Base-by-base conservation (phyloP, 2,113 vertebrate species). In the Struthidea cinerea region DNA sequence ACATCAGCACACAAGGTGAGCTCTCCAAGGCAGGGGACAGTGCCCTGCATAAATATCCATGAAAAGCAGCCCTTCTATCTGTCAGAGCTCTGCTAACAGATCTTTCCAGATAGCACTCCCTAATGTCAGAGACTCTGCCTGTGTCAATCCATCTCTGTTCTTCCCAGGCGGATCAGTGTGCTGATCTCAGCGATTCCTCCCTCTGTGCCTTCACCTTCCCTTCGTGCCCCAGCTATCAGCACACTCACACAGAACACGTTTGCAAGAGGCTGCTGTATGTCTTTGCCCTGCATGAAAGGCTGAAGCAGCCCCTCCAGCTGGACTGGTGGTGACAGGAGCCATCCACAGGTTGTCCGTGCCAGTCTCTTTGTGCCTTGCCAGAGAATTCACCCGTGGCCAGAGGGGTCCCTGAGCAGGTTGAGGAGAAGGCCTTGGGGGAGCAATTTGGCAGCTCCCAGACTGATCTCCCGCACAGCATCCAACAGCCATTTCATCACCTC, bases 321-420 rank as follows among this genome's bases (percentile, higher is more conserved):
- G 55, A 8, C 30, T 8, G 41, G 13, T 5, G n/a, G 33, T 5
- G 44, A 11, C 84, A 78, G 63, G 10, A 86, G 37, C 47, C 20
- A 4, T 26, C 14, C 50, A 8, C 2, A 6, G 52, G n/a, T 27
- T 16, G 32, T 7, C 5, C 2, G 3, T 7, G 27, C 24, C 32
- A 35, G 42, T 16, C 52, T 71, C 65, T 55, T 14, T 18, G 32
- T 26, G 21, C 18, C 3, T 5, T 33, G 32, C 20, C 50, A 33
- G 56, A 52, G 50, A 21, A n/a, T 9, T 49, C 27, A 37, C 15
- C 63, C 3, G 2, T 3, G 16, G 27, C 42, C 64, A 61, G 23
- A 60, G 37, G 20, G 2, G 10, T 55, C 10, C 42, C 53, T 5
- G 10, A 3, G 1, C 1, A 8, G 20, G 19, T 2, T 6, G 10